Evolutionary conservation across 1,140 invertebrate genomes (phyloP).

Genomic region (Heliothis subflexa): DNA sequence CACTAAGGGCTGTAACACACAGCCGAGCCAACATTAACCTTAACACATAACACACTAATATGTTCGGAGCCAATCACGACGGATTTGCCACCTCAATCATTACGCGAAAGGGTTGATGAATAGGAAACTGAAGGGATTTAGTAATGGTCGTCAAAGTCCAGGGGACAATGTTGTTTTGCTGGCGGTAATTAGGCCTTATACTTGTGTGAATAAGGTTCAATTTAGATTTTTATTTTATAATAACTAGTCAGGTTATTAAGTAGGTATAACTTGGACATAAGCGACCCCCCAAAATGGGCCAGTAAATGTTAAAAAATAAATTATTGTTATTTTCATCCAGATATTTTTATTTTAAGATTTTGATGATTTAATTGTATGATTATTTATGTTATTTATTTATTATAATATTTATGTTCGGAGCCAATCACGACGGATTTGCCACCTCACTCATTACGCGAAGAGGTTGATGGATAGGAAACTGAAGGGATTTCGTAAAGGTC

Average conservation of each 20-base stretch:
- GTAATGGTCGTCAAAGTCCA: not conserved
- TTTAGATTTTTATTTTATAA: no score
- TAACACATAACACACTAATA: conserved; percentile 31
- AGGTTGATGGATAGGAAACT: conserved; percentile 27
- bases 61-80: conserved; percentile 20
- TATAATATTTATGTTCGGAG: conserved; percentile 13
- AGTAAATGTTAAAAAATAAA: no score
- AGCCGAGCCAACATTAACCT: conserved; percentile 16
- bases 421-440: conserved; percentile 42
- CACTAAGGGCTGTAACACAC: conserved; percentile 19
- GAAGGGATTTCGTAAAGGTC: conserved; percentile 27
- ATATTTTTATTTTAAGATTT: no score
- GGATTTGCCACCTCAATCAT: conserved; percentile 51
- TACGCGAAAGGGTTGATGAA: conserved; percentile 42
- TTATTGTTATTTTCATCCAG: no score
- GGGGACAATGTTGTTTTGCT: not conserved
- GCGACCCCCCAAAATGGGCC: no score
- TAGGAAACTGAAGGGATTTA: conserved; percentile 26
- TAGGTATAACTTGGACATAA: no score
- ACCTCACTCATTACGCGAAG: conserved; percentile 51
- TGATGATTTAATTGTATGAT: no score
- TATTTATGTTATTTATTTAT: no score
- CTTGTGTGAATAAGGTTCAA: not conserved
- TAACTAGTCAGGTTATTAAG: no score
- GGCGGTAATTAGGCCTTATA: not conserved